Percentiles rank a stretch among this genome's conserved stretches.
These are phyloP conservation scores for Pseudomugil tenellus DNA, from an alignment of 2,797 vertebrate genomes.

Conservation along the genomic window DNA sequence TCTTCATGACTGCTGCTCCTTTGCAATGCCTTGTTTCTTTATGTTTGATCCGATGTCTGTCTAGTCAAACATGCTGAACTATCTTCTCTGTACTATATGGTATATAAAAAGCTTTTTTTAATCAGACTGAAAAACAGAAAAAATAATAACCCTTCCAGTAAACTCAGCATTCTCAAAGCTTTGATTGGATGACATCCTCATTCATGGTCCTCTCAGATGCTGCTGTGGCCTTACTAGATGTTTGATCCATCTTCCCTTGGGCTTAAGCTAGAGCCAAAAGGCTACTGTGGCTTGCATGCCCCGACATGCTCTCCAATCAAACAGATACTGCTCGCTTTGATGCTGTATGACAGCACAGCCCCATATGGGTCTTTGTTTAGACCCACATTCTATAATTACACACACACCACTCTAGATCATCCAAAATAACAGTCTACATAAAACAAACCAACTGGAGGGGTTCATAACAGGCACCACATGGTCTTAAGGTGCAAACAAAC, in stretches of 20 bases:
- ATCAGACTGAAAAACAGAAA: conserved; percentile 19
- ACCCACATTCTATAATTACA: conserved; percentile 71
- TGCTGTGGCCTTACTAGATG: conserved; percentile 55
- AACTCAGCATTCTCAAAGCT: conserved; percentile 49
- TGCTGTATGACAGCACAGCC: conserved; percentile 51
- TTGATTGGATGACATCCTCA: conserved; percentile 51
- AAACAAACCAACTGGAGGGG: conserved; percentile 57
- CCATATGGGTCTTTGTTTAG: conserved; percentile 56
- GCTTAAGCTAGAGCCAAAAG: conserved; percentile 54
- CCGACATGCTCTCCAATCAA: conserved; percentile 65
- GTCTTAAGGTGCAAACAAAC: conserved; percentile 58
- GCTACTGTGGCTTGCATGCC: conserved; percentile 49
- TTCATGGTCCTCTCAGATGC: conserved; percentile 34
- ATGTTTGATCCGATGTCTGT: conserved; percentile 17
- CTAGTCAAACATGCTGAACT: conserved; percentile 10
- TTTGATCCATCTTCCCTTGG: conserved; percentile 67
- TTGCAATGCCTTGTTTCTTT: conserved; percentile 22
- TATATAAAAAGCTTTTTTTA: conserved; percentile 20
- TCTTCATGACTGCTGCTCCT: conserved; percentile 38
- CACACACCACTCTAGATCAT: conserved; percentile 49
- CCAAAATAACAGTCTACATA: conserved; percentile 69
- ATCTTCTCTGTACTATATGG: background rate
- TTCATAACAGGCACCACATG: conserved; percentile 41
- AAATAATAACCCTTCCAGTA: conserved; percentile 46
- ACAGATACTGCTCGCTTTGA: conserved; percentile 68